Conservation (phyloP, 2,888 invertebrate genomes). For the Boloria selene region DNA sequence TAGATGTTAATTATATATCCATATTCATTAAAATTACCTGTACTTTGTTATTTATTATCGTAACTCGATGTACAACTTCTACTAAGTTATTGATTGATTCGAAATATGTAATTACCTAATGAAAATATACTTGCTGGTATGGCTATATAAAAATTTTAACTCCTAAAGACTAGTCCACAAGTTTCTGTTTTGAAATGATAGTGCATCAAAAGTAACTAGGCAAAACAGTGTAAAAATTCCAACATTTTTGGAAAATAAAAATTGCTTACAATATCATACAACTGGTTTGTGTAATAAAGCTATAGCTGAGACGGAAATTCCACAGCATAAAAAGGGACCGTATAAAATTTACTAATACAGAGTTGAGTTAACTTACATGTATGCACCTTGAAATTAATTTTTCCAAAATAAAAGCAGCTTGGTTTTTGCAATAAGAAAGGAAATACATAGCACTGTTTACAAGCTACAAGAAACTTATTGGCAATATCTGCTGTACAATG, state of each 20-base stretch:
- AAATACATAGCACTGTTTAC: constrained; percentile 6
- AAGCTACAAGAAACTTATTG: constrained; percentile 16
- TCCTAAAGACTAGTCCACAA: constrained; percentile 42
- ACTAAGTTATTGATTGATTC: constrained; percentile 41
- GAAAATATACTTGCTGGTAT: constrained; percentile 55
- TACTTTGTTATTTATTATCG: constrained; percentile 75
- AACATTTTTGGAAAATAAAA: constrained; percentile 29
- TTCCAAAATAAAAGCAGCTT: constrained; percentile 7
- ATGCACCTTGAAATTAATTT: constrained; percentile 17
- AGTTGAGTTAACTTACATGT: constrained; percentile 21
- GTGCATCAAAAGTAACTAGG: constrained; percentile 34
- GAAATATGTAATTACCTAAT: constrained; percentile 64
- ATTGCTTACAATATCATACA: constrained; percentile 34
- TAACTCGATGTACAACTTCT: constrained; percentile 73
- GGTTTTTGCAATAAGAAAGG: not conserved
- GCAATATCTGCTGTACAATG: constrained; percentile 42
- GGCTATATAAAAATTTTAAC: constrained; percentile 36
- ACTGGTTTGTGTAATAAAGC: constrained; percentile 39
- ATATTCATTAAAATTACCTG: constrained; percentile 72
- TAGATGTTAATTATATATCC: constrained; percentile 69
- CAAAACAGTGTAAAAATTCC: constrained; percentile 31
- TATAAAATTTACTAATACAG: constrained; percentile 34
- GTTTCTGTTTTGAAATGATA: constrained; percentile 31
- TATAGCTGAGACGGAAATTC: constrained; percentile 40
- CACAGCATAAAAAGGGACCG: constrained; percentile 36